These are phyloP conservation scores for Brachylomia viminalis DNA, from an alignment of 2,888 invertebrate genomes.

Conservation along the genomic window DNA sequence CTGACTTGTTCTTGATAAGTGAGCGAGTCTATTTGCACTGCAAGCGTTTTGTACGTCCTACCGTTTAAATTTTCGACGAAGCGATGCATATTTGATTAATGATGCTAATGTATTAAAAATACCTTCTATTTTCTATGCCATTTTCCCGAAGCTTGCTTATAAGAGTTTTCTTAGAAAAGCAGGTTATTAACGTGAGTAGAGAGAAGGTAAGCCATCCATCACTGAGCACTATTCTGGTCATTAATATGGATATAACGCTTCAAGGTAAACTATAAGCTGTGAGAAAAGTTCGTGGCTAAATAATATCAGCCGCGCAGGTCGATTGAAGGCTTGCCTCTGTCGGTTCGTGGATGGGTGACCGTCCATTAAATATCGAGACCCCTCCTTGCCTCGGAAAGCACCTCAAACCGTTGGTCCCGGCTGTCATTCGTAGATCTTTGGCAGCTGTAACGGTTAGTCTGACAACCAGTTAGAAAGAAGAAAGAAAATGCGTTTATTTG, in stretches of 20 bases:
- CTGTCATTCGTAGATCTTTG: background rate
- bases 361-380: background rate
- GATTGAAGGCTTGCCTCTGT: background rate
- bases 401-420: background rate
- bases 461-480: too few species aligned
- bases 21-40: conserved; percentile 13
- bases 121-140: background rate
- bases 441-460: background rate
- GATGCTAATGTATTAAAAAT: background rate
- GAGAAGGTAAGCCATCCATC: conserved; percentile 32
- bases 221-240: conserved; percentile 23
- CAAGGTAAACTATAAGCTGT: conserved; percentile 3
- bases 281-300: background rate
- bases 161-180: conserved; percentile 14
- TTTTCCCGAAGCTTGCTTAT: background rate
- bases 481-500: too few species aligned
- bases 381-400: background rate
- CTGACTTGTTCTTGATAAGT: background rate
- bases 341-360: background rate
- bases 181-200: conserved; percentile 8
- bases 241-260: conserved; percentile 28
- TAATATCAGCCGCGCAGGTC: background rate
- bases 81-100: background rate
- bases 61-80: conserved; percentile 1
- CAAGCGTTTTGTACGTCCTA: conserved; percentile 8